These are phyloP conservation scores for Kryptolebias marmoratus DNA, from an alignment of 2,113 vertebrate genomes.

Conservation along the genomic window DNA sequence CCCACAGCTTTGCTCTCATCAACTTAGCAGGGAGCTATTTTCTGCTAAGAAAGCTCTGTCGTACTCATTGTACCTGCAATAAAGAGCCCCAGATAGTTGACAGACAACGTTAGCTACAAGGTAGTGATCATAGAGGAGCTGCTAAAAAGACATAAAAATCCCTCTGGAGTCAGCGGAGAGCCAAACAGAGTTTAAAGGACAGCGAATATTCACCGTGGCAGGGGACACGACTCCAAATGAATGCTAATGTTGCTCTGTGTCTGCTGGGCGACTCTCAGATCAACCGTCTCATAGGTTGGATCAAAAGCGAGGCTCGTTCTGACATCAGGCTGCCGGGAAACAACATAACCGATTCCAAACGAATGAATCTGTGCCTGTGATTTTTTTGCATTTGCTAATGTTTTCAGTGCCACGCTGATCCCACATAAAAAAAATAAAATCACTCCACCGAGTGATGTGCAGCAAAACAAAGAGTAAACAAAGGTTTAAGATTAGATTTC, in stretches of 20 bases:
- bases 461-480: not conserved
- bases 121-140: constrained; percentile 6
- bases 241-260: not conserved
- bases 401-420: not conserved
- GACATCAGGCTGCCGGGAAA: not conserved
- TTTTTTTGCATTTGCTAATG: not conserved
- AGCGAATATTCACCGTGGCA: constrained; percentile 4
- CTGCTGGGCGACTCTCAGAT: constrained; percentile 6
- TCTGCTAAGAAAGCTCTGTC: constrained; percentile 11
- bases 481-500: not conserved
- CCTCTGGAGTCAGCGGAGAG: constrained; percentile 8
- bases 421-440: not conserved
- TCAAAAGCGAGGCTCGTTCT: not conserved
- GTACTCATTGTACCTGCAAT: not conserved
- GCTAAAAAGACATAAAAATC: constrained; percentile 1
- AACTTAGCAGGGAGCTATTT: constrained; percentile 20
- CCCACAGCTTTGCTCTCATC: constrained; percentile 3
- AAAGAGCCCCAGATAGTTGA: not conserved
- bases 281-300: not conserved
- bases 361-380: not conserved
- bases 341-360: not conserved
- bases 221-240: not conserved
- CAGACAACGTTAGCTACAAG: not conserved
- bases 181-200: constrained; percentile 3
- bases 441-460: not conserved